Evolutionary conservation across 2,888 invertebrate genomes (phyloP), one percentile per base, ranked within the genome.

Genomic region (Molanna angustata): DNA sequence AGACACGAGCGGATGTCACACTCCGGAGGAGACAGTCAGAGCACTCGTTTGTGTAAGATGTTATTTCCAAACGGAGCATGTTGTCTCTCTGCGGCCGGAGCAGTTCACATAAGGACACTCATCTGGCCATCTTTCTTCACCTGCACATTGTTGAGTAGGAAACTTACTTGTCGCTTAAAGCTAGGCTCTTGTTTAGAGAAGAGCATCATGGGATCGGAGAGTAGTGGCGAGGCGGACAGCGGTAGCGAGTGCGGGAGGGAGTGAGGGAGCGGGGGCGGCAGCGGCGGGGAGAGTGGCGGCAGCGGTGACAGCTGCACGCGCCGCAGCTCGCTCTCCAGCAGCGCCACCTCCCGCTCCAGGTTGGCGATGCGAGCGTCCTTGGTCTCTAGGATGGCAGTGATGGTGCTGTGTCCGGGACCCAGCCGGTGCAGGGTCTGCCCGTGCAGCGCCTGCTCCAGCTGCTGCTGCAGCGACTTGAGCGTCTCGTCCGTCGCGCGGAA

Each of bases 291-390:
- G 58, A 9, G 4, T 54, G 52, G 45, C 61, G 60, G 31, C 14
- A 16, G 32, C n/a, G 51, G 46, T 18, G 58, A 68, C 70, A 74
- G 67, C 65, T 72, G 67, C 70, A 69, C 69, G 70, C 69, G 65
- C 72, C 72, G 78, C 71, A 90, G 76, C 78, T 89, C 89, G 71
- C 83, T 79, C 76, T 91, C 90, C 70, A 90, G 81, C 69, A 88
- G 77, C 64, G 80, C 80, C 64, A 92, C 83, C 74, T 92, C 90
- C 66, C 86, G 86, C 80, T 94, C 92, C 74, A 94, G 81, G 61
- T 88, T 88, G 68, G 86, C 83, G 72, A 93, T 90, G 72, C 90
- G 83, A 67, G 88, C 87, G 75, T 91, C 91, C 85, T 91, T 86
- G 65, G 87, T 88, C 78, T 87, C 88, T 76, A 88, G 81, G 71